These are phyloP conservation scores for Anseranas semipalmata DNA, from an alignment of 2,113 vertebrate genomes.

Conservation along the genomic window DNA sequence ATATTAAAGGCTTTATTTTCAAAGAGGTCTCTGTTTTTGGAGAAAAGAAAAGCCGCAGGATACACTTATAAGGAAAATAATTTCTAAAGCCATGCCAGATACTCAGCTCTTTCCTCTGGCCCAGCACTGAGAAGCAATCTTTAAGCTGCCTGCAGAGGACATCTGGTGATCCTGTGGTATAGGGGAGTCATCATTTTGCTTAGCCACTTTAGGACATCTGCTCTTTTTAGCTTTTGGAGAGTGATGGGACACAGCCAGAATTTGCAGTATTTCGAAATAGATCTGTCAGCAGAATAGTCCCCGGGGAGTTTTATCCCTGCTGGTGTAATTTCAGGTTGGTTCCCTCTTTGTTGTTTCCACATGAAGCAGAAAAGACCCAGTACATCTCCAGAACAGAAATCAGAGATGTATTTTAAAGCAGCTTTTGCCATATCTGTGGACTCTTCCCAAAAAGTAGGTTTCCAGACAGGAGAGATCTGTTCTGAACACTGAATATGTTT, in stretches of 20 bases:
- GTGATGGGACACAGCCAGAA: background rate
- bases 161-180: conserved; percentile 41
- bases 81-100: conserved; percentile 38
- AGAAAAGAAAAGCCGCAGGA: conserved; percentile 35
- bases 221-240: conserved; percentile 16
- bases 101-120: conserved; percentile 8
- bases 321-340: conserved; percentile 32
- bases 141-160: conserved; percentile 33
- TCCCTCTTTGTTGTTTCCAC: background rate
- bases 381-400: background rate
- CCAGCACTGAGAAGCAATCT: background rate
- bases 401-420: background rate
- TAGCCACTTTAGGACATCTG: conserved; percentile 42
- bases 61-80: conserved; percentile 20
- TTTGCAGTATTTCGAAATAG: conserved; percentile 12
- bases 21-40: background rate
- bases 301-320: background rate
- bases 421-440: background rate
- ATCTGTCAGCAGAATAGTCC: conserved; percentile 26
- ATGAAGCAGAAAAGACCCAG: background rate
- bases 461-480: background rate
- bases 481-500: background rate
- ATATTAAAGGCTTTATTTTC: conserved; percentile 37
- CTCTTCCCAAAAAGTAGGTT: background rate
- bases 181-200: background rate